A percentile compares a stretch with the other conserved stretches of the same genome.
Conservation (phyloP, 2,888 invertebrate genomes). For the Plagodis dolabraria region DNA sequence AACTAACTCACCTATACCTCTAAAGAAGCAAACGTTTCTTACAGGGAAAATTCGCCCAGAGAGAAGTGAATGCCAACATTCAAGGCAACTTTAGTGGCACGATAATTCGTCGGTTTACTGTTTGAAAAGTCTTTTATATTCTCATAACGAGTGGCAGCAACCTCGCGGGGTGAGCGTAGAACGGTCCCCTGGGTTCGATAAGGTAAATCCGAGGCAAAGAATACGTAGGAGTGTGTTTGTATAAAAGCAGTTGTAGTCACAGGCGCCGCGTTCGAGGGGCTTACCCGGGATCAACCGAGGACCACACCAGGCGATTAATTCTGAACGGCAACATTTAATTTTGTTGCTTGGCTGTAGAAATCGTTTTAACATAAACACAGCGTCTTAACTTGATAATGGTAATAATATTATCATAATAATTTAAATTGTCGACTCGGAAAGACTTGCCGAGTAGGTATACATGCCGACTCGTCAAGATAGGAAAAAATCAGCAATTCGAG, state of each 20-base stretch:
- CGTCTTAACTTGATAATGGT: no score
- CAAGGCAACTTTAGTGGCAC: constrained; percentile 44
- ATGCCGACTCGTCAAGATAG: no score
- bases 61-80: constrained; percentile 25
- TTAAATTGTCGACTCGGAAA: no score
- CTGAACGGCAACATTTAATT: not conserved
- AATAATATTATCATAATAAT: no score
- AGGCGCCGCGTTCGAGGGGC: constrained; percentile 62
- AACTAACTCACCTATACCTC: no score
- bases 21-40: no score
- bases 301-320: constrained; percentile 66
- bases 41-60: constrained; percentile 3
- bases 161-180: constrained; percentile 47
- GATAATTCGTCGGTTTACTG: constrained; percentile 60
- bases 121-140: constrained; percentile 66
- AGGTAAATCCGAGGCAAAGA: constrained; percentile 59
- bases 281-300: constrained; percentile 62
- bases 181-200: constrained; percentile 73
- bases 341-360: not conserved
- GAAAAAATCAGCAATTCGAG: no score
- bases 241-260: constrained; percentile 59
- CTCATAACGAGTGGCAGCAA: constrained; percentile 51
- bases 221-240: constrained; percentile 14
- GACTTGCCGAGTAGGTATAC: no score
- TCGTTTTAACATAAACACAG: no score